These are phyloP conservation scores for Corella eumyota DNA, from an alignment of 23 tunicate genomes.

Conservation along the genomic window DNA sequence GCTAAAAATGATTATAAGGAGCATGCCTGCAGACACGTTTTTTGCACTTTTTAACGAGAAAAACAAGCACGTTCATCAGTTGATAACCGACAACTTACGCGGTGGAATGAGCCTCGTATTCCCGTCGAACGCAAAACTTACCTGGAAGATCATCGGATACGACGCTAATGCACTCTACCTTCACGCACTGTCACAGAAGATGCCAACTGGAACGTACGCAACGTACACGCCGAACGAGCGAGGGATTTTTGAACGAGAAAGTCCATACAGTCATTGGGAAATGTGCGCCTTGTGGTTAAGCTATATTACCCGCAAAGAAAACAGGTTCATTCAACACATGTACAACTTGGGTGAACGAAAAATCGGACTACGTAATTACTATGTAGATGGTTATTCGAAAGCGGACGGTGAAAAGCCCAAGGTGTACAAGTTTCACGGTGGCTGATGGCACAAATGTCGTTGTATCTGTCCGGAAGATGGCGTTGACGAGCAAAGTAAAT, in stretches of 20 bases:
- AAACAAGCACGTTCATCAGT: too few relatives aligned
- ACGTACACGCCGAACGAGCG: background rate
- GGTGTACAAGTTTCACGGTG: background rate
- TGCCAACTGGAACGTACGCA: background rate
- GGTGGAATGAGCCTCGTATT: too few relatives aligned
- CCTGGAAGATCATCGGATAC: too few relatives aligned
- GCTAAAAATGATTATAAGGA: too few relatives aligned
- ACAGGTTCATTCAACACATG: background rate
- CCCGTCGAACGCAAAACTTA: too few relatives aligned
- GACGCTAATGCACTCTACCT: slow-evolving; percentile 1
- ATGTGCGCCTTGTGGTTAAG: background rate
- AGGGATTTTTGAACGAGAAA: too few relatives aligned
- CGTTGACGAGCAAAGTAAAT: too few relatives aligned
- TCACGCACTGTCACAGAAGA: background rate
- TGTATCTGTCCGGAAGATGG: too few relatives aligned
- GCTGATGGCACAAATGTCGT: background rate
- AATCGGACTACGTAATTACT: background rate
- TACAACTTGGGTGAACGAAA: background rate
- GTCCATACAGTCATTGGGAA: too few relatives aligned
- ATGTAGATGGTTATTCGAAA: background rate
- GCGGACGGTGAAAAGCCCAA: background rate
- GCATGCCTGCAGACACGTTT: too few relatives aligned
- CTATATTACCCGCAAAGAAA: background rate
- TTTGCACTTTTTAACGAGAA: too few relatives aligned
- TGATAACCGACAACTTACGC: too few relatives aligned